phyloP scores from a whole-genome alignment of 2,113 vertebrate species.

The Irena cyanogastra region DNA sequence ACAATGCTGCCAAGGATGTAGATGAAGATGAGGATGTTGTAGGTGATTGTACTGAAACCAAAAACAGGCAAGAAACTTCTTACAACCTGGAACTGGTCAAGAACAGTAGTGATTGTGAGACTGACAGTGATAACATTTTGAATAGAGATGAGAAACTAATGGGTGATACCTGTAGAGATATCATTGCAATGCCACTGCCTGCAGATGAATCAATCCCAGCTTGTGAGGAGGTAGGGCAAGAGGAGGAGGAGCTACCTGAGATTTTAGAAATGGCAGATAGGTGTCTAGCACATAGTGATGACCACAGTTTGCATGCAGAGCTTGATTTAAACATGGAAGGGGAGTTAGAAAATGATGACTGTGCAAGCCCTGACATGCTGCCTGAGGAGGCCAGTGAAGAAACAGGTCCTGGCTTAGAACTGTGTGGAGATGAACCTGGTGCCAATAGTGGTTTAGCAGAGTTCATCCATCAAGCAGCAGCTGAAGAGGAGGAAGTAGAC shows the following conservation, averaged over 20 bases:
- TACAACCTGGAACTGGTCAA: background rate
- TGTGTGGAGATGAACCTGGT: background rate
- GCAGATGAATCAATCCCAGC: background rate
- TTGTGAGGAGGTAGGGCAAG: background rate
- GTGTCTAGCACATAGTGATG: constrained; percentile 3
- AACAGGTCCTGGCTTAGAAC: background rate
- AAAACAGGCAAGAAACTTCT: background rate
- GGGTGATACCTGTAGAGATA: background rate
- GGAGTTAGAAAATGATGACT: background rate
- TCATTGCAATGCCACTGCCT: background rate
- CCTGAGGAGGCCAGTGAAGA: background rate
- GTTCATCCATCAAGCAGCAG: background rate
- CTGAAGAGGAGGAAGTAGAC: background rate
- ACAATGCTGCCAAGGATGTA: background rate
- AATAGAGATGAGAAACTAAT: background rate
- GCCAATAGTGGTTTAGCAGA: background rate
- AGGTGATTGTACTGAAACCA: background rate
- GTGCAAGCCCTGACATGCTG: background rate
- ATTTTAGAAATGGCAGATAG: constrained; percentile 8
- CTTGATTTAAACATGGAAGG: background rate
- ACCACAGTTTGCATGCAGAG: background rate
- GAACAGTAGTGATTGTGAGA: background rate
- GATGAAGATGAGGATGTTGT: background rate
- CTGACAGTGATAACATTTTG: background rate
- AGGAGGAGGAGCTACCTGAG: background rate